Evolutionary conservation across 2,888 invertebrate genomes (phyloP).

Genomic region (Melikaiella ostensackeni): DNA sequence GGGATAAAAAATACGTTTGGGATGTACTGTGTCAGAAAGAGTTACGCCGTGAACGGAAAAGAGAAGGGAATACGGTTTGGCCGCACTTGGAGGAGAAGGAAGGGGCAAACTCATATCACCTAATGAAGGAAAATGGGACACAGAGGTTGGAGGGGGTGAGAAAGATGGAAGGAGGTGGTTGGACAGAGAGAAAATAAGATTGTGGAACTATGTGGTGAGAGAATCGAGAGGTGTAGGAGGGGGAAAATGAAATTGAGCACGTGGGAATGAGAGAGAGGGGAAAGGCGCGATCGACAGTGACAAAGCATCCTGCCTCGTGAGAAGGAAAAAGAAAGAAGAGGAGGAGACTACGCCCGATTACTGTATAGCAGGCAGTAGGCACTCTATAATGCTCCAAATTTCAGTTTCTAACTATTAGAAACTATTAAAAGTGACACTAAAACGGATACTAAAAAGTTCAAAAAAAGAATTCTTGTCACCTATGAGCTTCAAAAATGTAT

Average conservation of each 20-base stretch:
- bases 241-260: conserved; percentile 35
- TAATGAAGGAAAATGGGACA: conserved; percentile 70
- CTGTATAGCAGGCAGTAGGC: conserved; percentile 17
- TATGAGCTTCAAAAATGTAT: too few relatives aligned
- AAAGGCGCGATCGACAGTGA: conserved; percentile 40
- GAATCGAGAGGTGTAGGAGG: conserved; percentile 40
- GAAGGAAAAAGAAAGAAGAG: conserved; percentile 37
- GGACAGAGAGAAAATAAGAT: conserved; percentile 24
- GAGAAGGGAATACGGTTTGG: neutral
- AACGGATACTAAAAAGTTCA: neutral
- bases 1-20: too few relatives aligned
- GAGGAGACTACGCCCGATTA: conserved; percentile 30
- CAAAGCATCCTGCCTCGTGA: conserved; percentile 37
- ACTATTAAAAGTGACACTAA: neutral
- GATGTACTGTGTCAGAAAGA: too few relatives aligned
- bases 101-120: conserved; percentile 69
- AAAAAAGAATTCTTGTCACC: neutral
- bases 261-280: conserved; percentile 45
- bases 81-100: conserved; percentile 1
- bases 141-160: conserved; percentile 43
- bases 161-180: conserved; percentile 37
- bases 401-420: neutral
- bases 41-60: neutral
- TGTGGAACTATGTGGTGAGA: conserved; percentile 28
- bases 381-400: neutral